Base-by-base conservation (phyloP, 2,888 invertebrate genomes). In the Drosophila seclusa region DNA sequence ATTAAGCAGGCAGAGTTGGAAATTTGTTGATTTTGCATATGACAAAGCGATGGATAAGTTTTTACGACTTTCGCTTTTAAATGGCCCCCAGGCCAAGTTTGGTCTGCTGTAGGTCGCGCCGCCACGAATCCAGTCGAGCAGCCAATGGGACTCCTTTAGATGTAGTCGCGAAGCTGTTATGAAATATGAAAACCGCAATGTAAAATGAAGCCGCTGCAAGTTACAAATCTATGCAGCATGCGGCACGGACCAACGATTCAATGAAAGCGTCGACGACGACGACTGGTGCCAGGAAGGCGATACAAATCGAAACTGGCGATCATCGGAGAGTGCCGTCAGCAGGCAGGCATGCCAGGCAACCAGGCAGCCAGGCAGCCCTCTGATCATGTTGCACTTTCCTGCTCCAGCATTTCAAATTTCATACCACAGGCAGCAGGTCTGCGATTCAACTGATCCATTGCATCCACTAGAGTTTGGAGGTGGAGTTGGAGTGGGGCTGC, bases 21-120 rank as follows among this genome's bases (percentile, higher is more conserved):
- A 73, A 68, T 78, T 78, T 84, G 84, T 84, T 73, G 73, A 73
- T 87, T 85, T 82, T 83, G 87, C 85, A 85, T 87, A 87, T 85
- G 87, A 87, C 85, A 82, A 81, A 81, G 76, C 68, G 78, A 29
- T 78, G 59, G 75, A 29, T 75, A 66, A 68, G 45, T 76, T 85
- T 85, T 85, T 81, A 85, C 80, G 85, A 87, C 85, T 85, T 87
- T 85, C 85, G 85, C 81, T 85, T 87, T 83, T 85, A 76, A 78
- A 79, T 81, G 80, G 79, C 68, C 72, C 67, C 62, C 70, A 48
- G 73, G 71, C 29, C 54, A 66, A 48, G 27, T 31, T 58, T 70
- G 75, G 71, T 79, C 83, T 84, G 84, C 87, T 84, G 87, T 84
- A 87, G 84, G 84, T 84, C 83, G 69, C 67, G 34, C 18, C 60